phyloP scores from a whole-genome alignment of 2,888 invertebrate genomes.

The Keiferia lycopersicella region DNA sequence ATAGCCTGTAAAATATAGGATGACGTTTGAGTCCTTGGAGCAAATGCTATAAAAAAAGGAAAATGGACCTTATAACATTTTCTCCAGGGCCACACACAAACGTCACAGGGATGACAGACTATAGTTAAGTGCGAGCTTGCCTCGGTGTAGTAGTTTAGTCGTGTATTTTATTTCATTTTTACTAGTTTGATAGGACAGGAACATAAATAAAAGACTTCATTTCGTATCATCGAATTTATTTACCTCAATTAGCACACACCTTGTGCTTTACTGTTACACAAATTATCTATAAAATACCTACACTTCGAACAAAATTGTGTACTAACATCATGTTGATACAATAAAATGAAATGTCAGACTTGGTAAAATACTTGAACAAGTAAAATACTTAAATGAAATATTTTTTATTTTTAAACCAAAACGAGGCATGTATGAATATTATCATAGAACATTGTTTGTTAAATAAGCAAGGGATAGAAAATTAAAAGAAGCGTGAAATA shows the following conservation, averaged over 20 bases:
- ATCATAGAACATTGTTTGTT: conserved; percentile 8
- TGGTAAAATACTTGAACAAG: conserved; percentile 34
- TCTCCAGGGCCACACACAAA: too few relatives aligned
- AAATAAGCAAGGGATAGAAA: conserved; percentile 5
- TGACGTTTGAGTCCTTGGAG: too few relatives aligned
- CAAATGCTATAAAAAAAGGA: too few relatives aligned
- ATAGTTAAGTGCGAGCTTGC: too few relatives aligned
- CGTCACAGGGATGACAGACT: too few relatives aligned
- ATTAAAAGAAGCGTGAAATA: conserved; percentile 30
- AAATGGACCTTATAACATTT: too few relatives aligned
- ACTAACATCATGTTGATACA: conserved; percentile 53
- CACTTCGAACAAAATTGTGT: conserved; percentile 70
- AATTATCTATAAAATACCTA: conserved; percentile 60
- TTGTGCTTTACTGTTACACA: conserved; percentile 71
- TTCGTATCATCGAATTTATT: conserved; percentile 59
- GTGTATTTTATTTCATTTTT: too few relatives aligned
- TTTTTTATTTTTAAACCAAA: conserved; percentile 29
- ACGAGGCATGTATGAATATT: not conserved
- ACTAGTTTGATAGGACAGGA: not conserved
- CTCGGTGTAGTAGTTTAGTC: too few relatives aligned
- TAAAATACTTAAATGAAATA: conserved; percentile 30
- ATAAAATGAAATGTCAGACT: conserved; percentile 36
- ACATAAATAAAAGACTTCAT: not conserved
- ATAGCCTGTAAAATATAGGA: too few relatives aligned
- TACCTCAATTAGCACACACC: conserved; percentile 69